These are phyloP conservation scores for Protobothrops mucrosquamatus DNA, from an alignment of 2,113 vertebrate species.

Conservation along the genomic window DNA sequence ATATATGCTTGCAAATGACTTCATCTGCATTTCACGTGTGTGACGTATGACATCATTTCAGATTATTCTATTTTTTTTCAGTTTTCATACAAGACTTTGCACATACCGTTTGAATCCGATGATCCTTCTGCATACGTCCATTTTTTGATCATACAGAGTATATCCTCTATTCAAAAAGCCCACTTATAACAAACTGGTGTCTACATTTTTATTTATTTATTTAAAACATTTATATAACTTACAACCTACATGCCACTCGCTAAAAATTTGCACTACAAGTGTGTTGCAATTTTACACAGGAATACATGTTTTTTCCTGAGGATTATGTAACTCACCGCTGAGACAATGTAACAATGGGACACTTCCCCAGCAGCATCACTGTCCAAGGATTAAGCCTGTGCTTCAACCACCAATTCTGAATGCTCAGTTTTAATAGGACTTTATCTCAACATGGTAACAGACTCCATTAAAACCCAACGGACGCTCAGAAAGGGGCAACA, in stretches of 20 bases:
- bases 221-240: not conserved
- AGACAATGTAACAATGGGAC: not conserved
- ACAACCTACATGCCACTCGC: not conserved
- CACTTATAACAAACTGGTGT: not conserved
- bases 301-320: not conserved
- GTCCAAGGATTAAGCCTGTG: not conserved
- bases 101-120: not conserved
- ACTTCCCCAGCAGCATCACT: not conserved
- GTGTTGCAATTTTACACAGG: not conserved
- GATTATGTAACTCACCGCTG: not conserved
- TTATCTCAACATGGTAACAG: not conserved
- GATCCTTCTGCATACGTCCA: not conserved
- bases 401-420: not conserved
- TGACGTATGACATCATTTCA: too few relatives aligned
- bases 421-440: not conserved
- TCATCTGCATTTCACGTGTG: not conserved
- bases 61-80: not conserved
- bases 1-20: too few relatives aligned
- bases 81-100: not conserved
- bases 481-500: not conserved
- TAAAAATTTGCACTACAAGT: not conserved
- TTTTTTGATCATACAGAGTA: not conserved
- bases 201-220: not conserved
- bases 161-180: not conserved
- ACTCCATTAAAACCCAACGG: not conserved